Evolutionary conservation across 2,113 vertebrate species (phyloP).

Genomic region (Corythoichthys haematopterus): DNA sequence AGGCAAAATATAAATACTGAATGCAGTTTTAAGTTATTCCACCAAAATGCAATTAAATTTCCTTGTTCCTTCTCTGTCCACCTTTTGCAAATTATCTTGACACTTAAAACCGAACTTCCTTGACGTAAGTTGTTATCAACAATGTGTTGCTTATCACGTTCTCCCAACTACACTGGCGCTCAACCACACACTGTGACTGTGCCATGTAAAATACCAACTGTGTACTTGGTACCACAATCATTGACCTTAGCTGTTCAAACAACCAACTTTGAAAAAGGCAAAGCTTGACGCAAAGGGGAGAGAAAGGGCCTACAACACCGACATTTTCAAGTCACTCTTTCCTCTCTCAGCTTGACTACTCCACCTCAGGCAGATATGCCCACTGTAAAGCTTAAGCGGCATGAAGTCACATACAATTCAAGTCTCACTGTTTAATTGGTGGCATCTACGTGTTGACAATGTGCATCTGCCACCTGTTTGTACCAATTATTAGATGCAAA

Average conservation of each 20-base stretch:
- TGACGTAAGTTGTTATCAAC: constrained; percentile 12
- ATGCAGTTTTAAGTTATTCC: neutral
- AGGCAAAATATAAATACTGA: no score
- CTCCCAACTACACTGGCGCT: constrained; percentile 30
- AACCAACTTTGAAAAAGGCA: constrained; percentile 28
- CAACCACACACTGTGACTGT: constrained; percentile 18
- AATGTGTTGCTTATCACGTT: constrained; percentile 41
- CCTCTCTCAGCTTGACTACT: constrained; percentile 34
- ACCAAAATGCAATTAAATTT: neutral
- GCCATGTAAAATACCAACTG: constrained; percentile 32
- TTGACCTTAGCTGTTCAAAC: constrained; percentile 28
- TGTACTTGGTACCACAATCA: constrained; percentile 20
- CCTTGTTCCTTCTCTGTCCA: neutral
- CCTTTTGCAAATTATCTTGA: neutral
- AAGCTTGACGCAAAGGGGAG: constrained; percentile 11
- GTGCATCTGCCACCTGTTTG: constrained; percentile 80
- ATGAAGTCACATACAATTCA: constrained; percentile 48
- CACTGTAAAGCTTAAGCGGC: constrained; percentile 27
- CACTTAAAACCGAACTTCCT: neutral
- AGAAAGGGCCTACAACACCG: constrained; percentile 4
- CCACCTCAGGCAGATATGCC: constrained; percentile 37
- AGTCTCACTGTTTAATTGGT: constrained; percentile 67
- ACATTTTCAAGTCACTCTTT: constrained; percentile 29
- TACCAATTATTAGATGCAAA: constrained; percentile 77
- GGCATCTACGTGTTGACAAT: constrained; percentile 53